Evolutionary conservation across 2,797 vertebrate species (phyloP).

Genomic region (Echiichthys vipera): DNA sequence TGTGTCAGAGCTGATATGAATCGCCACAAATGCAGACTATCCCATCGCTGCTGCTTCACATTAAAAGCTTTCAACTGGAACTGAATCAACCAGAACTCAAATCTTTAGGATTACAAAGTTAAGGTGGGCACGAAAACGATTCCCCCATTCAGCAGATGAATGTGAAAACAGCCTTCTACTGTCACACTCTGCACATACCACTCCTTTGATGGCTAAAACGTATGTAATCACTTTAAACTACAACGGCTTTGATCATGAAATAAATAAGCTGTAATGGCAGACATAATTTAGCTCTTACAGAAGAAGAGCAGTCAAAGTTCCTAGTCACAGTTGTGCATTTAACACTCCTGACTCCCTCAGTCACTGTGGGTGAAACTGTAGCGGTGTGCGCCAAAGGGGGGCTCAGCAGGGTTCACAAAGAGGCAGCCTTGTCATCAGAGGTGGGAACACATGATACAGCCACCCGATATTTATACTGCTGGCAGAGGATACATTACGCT

Average conservation of each 20-base stretch:
- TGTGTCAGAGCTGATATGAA: neutral
- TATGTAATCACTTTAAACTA: neutral
- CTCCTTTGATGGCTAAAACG: neutral
- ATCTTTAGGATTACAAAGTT: constrained; percentile 9
- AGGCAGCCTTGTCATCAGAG: constrained; percentile 44
- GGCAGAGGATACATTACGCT: constrained; percentile 41
- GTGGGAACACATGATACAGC: constrained; percentile 60
- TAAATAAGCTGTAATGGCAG: neutral
- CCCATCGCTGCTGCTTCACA: neutral
- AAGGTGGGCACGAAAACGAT: neutral
- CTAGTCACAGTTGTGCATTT: neutral
- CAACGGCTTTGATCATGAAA: neutral
- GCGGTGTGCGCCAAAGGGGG: constrained; percentile 28
- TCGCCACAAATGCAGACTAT: constrained; percentile 5
- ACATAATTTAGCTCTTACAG: neutral
- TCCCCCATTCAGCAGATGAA: neutral
- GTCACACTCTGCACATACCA: neutral
- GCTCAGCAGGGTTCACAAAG: constrained; percentile 46
- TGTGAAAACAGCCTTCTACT: neutral
- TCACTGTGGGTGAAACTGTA: constrained; percentile 43
- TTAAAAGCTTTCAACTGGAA: constrained; percentile 11
- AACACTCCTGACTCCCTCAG: constrained; percentile 5
- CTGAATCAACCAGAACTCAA: constrained; percentile 7
- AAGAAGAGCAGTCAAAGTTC: neutral
- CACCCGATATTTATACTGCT: constrained; percentile 31